Evolutionary conservation across 2,888 invertebrate genomes (phyloP), one percentile per base, ranked within the genome.

Genomic region (Drosophila mayaguana): DNA sequence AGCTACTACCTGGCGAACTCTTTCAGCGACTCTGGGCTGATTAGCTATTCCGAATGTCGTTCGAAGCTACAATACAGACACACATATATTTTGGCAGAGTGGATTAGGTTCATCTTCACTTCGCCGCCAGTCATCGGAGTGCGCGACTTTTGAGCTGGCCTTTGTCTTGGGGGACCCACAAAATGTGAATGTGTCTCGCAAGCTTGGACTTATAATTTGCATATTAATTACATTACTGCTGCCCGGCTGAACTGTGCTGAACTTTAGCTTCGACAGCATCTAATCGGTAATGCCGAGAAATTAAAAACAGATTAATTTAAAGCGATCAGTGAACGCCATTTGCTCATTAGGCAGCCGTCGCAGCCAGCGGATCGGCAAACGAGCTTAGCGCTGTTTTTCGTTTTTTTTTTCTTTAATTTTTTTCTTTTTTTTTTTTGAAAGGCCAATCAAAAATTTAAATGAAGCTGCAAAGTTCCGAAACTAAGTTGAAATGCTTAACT

Each of bases 401-500:
- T 72, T 42, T 11, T 0, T 55, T 60, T 66, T 36, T 51, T 14
- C 56, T 57, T 72, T 42, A n/a, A 0, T 57, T 63, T 66, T 42
- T 12, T 43, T 53, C 59, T 43, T 43, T 45, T 16, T 36, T 63
- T 67, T 63, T 72, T 68, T 72, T 63, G 69, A 81, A 74, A 71
- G 78, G 75, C 83, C 81, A 89, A 89, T 89, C 90, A 89, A 89
- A 81, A 88, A 88, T 89, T 88, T 87, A 88, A 90, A 89, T 89
- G 81, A 90, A 81, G 88, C 81, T 80, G 83, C 81, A 87, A 79
- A 88, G 84, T 84, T 84, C 80, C 72, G 70, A 88, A 88, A 86
- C 86, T 80, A 80, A 83, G 80, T 77, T 86, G 75, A 80, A 78
- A 74, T 73, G 75, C 72, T 75, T 75, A 60, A 57, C 14, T 65